These are phyloP conservation scores for Hypotaenidia okinawae DNA, from an alignment of 2,797 vertebrate genomes.

Conservation along the genomic window DNA sequence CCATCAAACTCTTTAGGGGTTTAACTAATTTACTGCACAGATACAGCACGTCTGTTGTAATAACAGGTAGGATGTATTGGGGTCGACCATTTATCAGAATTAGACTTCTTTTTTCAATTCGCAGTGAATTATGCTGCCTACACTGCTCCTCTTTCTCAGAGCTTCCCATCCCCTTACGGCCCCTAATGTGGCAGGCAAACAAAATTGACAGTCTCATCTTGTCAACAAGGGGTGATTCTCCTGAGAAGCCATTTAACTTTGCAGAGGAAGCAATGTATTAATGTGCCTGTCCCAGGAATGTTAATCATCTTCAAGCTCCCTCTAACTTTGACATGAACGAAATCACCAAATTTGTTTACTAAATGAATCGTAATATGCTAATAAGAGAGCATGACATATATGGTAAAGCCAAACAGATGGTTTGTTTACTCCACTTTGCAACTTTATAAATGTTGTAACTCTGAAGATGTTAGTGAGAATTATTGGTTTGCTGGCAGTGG, in stretches of 20 bases:
- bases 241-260: constrained; percentile 90
- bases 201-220: constrained; percentile 97
- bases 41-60: constrained; percentile 86
- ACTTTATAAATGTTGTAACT: constrained; percentile 83
- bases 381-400: constrained; percentile 86
- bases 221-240: constrained; percentile 92
- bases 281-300: constrained; percentile 87
- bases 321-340: constrained; percentile 87
- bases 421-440: constrained; percentile 84
- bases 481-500: constrained; percentile 78
- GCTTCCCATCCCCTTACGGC: constrained; percentile 83
- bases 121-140: constrained; percentile 85
- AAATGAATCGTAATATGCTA: constrained; percentile 92
- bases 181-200: constrained; percentile 96
- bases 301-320: constrained; percentile 95
- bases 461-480: constrained; percentile 82
- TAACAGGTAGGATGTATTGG: constrained; percentile 89
- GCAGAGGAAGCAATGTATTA: constrained; percentile 91
- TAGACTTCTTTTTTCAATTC: constrained; percentile 88
- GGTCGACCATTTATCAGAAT: constrained; percentile 92
- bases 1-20: constrained; percentile 83
- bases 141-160: constrained; percentile 80
- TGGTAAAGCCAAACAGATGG: constrained; percentile 89
- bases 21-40: constrained; percentile 89
- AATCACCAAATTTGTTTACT: constrained; percentile 86